Percentiles rank a stretch among this genome's conserved stretches.
Evolutionary conservation across 2,797 vertebrate species (phyloP).

Genomic region (Alectoris magna): DNA sequence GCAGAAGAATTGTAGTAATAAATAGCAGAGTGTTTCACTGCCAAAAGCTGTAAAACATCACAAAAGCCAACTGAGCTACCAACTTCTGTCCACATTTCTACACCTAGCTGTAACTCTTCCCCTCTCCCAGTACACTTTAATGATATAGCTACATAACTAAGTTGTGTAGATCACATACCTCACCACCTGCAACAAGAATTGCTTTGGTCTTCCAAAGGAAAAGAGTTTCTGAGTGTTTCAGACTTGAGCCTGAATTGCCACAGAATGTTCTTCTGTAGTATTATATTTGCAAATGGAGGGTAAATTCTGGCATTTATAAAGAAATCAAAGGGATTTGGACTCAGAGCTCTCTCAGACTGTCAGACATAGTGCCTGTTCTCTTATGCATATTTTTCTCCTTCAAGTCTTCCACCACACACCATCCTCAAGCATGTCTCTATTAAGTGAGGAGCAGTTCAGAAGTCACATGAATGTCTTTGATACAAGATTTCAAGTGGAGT

Average conservation of each 20-base stretch:
- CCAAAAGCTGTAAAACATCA: background rate
- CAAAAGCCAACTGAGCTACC: background rate
- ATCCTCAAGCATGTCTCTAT: background rate
- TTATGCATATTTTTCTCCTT: background rate
- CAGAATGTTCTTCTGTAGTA: background rate
- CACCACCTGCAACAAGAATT: background rate
- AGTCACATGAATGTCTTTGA: background rate
- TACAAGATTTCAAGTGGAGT: background rate
- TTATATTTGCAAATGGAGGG: background rate
- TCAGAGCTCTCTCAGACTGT: background rate
- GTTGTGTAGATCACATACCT: background rate
- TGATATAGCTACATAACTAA: background rate
- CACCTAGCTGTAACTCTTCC: background rate
- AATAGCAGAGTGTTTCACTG: background rate
- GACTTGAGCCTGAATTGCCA: background rate
- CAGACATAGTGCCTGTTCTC: background rate
- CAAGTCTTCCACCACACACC: background rate
- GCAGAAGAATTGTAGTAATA: background rate
- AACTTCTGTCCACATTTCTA: background rate
- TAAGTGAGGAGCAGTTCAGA: slow-evolving; percentile 15
- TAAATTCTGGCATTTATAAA: background rate
- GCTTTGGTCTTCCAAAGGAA: background rate
- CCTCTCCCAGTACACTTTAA: background rate
- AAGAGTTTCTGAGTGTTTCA: background rate
- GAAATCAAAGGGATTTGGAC: background rate